Base-by-base conservation (phyloP, 2,888 invertebrate species). In the Caenorhabditis becei region DNA sequence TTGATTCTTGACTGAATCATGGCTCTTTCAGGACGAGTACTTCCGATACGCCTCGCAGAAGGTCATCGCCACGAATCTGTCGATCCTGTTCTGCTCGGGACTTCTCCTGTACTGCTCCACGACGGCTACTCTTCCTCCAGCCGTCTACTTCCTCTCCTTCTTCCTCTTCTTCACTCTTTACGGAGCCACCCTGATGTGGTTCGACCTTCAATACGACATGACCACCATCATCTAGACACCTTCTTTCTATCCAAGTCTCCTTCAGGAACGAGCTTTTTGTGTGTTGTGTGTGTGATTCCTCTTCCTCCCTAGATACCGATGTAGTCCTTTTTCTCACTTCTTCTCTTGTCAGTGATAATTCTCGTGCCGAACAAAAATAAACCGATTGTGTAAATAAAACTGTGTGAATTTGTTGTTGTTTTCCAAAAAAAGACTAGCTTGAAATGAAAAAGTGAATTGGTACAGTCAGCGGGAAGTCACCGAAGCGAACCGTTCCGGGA, bases 141-240 rank as follows among this genome's bases (percentile, higher is more conserved):
- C 81, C 24, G 53, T 86, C 67, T 88, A 88, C 69, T 88, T 88
- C 74, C 8, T 80, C 28, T 80, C 87, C 23, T 83, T 86, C 62
- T 71, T 86, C 62, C 49, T 88, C 11, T 89, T 89, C 82, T 86
- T 89, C 58, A 70, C 84, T 23, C 51, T 86, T 1, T 86, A 88
- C 77, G 80, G 86, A 4, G 86, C 89, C 66, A 80, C 88, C 49
- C 71, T 89, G 4, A 80, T 89, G 53, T 89, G 89, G 89, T 89
- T 89, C 53, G 89, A 89, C 71, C 71, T 89, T 41, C 89, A 89
- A 77, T 89, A 89, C 63, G 89, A 89, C 69, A 89, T 89, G 89
- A 83, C 86, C 32, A 89, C 89, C 8, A 85, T 88, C 56, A 63
- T 83, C 63, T 83, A 71, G 56, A 53, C 14, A 32, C 44, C 16